Evolutionary conservation across 2,888 invertebrate genomes (phyloP), one percentile per base, ranked within the genome.

Genomic region (Dendrolimus houi): DNA sequence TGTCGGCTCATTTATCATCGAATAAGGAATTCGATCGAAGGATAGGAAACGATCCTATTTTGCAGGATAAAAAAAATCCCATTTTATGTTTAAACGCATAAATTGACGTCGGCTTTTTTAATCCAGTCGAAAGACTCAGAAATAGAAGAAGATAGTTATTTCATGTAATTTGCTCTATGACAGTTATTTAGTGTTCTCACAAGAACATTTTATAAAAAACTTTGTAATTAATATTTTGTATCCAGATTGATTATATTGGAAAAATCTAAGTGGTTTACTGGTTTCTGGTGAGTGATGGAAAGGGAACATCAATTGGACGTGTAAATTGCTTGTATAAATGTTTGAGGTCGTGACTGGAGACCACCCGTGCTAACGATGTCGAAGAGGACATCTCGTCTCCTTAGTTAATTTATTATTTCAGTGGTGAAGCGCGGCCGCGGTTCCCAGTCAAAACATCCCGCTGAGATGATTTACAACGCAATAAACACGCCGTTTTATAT

Each of bases 381-480:
- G 70, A 73, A 79, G 82, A 81, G 81, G 79, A 81, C 81, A 80
- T 72, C 75, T 75, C 77, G 83, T 84, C 87, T 85, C 81, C 75
- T 78, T 72, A 70, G 74, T 75, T 83, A 86, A 88, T 89, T 87
- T 89, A 90, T 87, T 87, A 87, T 89, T 88, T 85, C 87, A 83
- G 87, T 79, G 77, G 85, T 80, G 62, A 68, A 70, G 69, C 77
- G 67, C 67, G 72, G 71, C 76, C 76, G 77, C 72, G 69, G 72
- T 58, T 56, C 60, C 60, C 75, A 85, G 88, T 88, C 90, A 89
- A 85, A 89, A 89, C 90, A 89, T 85, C 85, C 87, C 85, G 80
- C 79, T 64, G 61, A 66, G 68, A 87, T 90, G 90, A 90, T 90
- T 90, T 89, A 90, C 74, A 74, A 69, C 77, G 86, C 77, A 79